Base-by-base conservation (phyloP, 2,888 invertebrate genomes). In the Julus scandinavius region DNA sequence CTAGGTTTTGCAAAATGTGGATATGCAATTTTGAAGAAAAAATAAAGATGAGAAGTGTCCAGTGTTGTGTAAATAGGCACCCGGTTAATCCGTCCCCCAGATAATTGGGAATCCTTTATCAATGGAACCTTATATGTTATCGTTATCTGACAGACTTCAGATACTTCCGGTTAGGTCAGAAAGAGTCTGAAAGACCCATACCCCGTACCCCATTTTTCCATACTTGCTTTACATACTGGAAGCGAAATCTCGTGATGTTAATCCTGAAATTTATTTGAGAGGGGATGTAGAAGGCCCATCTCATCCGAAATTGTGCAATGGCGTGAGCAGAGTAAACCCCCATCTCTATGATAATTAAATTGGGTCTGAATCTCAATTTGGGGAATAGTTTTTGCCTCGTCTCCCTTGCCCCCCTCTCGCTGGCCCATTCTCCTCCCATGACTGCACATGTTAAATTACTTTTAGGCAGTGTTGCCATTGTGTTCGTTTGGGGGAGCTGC, bases 261-360 rank as follows among this genome's bases (percentile, higher is more conserved):
- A 63, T 63, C 63, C 63, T 63, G 7, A n/a, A 63, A 63, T 63
- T 63, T 63, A 63, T 63, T 63, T 20, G 63, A n/a, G 20, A 20
- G 63, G 63, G 63, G n/a, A n/a, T 7, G 20, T 7, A 63, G n/a
- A 7, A 63, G n/a, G 63, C 20, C n/a, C 63, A 20, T n/a, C 6
- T 20, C n/a, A n/a, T 63, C 63, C 63, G 20, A 63, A 63, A 63
- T 63, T 63, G 63, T 20, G 63, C 17, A 63, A 63, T 63, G 63
- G 63, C 63, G 63, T 63, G 63, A 63, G 63, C 20, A 3, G 63
- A 63, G 63, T 5, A n/a, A 63, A 63, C 63, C 20, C 63, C 63
- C 63, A 63, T 63, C 63, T 63, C 63, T 63, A 63, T 63, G 63
- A 63, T 63, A 63, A 63, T 63, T 63, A 63, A 63, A 63, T 63